Evolutionary conservation across 2,888 invertebrate genomes (phyloP).

Genomic region (Polyommatus icarus): DNA sequence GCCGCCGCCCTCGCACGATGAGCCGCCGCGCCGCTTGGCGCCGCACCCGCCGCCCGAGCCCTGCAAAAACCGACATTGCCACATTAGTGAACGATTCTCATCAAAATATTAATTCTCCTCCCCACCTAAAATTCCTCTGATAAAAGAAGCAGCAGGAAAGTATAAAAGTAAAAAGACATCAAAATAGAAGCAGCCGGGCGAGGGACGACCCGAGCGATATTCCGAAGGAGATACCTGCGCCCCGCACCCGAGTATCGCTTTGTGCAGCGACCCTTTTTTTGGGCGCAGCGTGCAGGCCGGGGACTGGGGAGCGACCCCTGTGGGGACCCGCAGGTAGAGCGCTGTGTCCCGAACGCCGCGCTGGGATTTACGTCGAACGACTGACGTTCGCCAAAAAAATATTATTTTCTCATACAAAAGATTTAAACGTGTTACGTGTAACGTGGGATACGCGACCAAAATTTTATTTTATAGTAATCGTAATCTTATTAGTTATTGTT

Average conservation of each 20-base stretch:
- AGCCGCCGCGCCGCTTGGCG: conserved; percentile 76
- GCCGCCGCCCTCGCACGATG: conserved; percentile 76
- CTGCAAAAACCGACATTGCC: conserved; percentile 57
- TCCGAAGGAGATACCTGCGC: conserved; percentile 46
- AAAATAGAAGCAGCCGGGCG: conserved; percentile 10
- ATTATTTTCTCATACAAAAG: conserved; percentile 47
- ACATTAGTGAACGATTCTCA: conserved; percentile 35
- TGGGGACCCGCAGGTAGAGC: conserved; percentile 63
- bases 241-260: conserved; percentile 50
- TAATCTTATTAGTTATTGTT: conserved; percentile 14
- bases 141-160: neutral
- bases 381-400: conserved; percentile 53
- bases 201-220: conserved; percentile 33
- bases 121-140: neutral
- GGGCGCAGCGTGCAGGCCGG: conserved; percentile 57
- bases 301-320: conserved; percentile 57
- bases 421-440: conserved; percentile 37
- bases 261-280: conserved; percentile 73
- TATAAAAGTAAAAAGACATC: neutral
- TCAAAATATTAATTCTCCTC: neutral
- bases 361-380: conserved; percentile 57
- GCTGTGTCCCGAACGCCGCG: conserved; percentile 56
- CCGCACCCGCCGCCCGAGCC: conserved; percentile 79
- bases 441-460: conserved; percentile 25
- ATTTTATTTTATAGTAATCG: neutral